A percentile compares a stretch with the other conserved stretches of the same genome.
phyloP scores from a whole-genome alignment of 1,140 invertebrate species.

The Trachymyrmex septentrionalis region DNA sequence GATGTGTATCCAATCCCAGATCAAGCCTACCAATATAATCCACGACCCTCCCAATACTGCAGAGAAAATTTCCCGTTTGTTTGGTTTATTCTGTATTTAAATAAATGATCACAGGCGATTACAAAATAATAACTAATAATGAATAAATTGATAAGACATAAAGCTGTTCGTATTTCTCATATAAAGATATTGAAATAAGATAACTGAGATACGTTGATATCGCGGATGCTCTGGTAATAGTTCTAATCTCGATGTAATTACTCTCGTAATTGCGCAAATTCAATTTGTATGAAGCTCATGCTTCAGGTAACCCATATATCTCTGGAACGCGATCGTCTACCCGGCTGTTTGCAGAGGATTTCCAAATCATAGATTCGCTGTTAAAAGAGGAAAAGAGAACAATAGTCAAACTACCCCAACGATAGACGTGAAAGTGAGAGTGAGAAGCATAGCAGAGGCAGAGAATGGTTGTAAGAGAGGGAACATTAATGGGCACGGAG shows the following conservation, averaged over 20 bases:
- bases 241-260: constrained; percentile 83
- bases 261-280: constrained; percentile 84
- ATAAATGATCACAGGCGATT: background rate
- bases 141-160: background rate
- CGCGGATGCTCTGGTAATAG: constrained; percentile 79
- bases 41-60: no score
- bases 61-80: no score
- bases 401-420: constrained; percentile 9
- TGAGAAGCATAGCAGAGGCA: background rate
- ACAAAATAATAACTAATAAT: background rate
- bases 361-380: constrained; percentile 78
- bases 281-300: constrained; percentile 82
- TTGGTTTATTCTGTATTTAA: no score
- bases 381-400: constrained; percentile 73
- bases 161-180: constrained; percentile 19
- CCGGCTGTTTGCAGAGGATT: constrained; percentile 72
- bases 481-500: constrained; percentile 79
- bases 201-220: constrained; percentile 32
- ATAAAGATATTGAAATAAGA: constrained; percentile 69
- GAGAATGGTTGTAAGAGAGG: constrained; percentile 51
- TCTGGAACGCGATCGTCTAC: constrained; percentile 59
- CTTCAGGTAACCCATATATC: constrained; percentile 81
- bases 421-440: constrained; percentile 1
- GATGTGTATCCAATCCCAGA: no score
- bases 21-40: no score